Conservation (phyloP, 2,888 invertebrate species). For the Embidobia sp. region DNA sequence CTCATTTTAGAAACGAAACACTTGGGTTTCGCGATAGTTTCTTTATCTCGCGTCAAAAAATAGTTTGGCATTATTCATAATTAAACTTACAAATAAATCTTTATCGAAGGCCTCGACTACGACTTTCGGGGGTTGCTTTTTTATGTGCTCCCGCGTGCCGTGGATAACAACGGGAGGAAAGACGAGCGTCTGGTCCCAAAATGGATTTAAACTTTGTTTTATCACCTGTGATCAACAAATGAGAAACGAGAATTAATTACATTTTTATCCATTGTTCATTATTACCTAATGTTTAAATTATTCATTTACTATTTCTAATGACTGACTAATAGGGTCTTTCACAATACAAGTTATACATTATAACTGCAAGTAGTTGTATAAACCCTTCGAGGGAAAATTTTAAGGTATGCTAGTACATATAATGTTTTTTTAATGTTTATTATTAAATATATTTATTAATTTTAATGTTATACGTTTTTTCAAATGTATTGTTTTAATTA, state of each 20-base stretch:
- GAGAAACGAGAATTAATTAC: background rate
- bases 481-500: no score
- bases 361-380: no score
- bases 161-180: slow-evolving; percentile 81
- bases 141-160: slow-evolving; percentile 79
- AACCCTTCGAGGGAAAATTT: no score
- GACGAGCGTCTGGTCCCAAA: slow-evolving; percentile 85
- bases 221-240: slow-evolving; percentile 71
- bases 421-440: no score
- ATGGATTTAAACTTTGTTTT: slow-evolving; percentile 83
- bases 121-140: slow-evolving; percentile 80
- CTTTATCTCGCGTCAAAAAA: background rate
- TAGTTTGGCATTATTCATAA: slow-evolving; percentile 45
- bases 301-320: no score
- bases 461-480: no score
- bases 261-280: no score
- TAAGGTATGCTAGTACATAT: no score
- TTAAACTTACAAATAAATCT: slow-evolving; percentile 80
- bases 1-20: background rate
- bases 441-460: no score
- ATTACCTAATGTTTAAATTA: no score
- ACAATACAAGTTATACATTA: no score
- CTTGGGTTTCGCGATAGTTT: background rate
- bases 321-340: no score
- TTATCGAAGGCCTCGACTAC: slow-evolving; percentile 82